Evolutionary conservation across 2,797 vertebrate genomes (phyloP), one percentile per base, ranked within the genome.

Genomic region (Eulemur albifrons): DNA sequence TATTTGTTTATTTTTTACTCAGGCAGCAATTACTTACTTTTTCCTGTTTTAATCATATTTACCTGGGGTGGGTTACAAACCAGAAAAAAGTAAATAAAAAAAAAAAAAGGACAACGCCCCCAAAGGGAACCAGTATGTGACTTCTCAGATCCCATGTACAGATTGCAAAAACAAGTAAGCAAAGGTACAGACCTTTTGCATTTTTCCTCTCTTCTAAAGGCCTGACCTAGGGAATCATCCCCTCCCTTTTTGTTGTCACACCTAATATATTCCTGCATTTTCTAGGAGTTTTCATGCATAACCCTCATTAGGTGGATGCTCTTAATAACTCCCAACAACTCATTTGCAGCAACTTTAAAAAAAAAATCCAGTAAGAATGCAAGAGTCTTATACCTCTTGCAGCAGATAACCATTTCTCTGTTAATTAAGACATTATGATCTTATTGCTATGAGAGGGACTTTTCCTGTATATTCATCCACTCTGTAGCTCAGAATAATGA

Each of bases 401-500:
- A 35, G 11, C 63, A 94, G 43, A 93, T 79, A 76, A 72, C 20
- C 0, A 4, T 79, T 96, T 97, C 85, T 96, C 87, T 95, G 87
- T 96, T 96, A 97, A 93, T 81, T 65, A 94, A 18, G 80, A 95
- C 84, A 65, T 94, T 97, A 95, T 96, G 81, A 81, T 96, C 92
- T 63, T 96, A 86, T 86, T 91, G 93, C 96, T 65, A 18, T 2
- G 40, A 91, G 91, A 93, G 69, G 57, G 20, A 75, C 83, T 96
- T 95, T 72, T 65, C 89, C 73, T 90, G 12, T 96, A 32, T 38
- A 32, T 45, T 76, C 80, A 83, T 97, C 95, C 76, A 93, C 88
- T 94, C 63, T 87, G 96, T 86, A 89, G 82, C 88, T 94, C 87
- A 4, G 67, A 45, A 93, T 32, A 96, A 95, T n/a, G 95, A 97